Evolutionary conservation across 2,888 invertebrate species (phyloP), one percentile per base, ranked within the genome.

Genomic region (Oxyteleia sp.): DNA sequence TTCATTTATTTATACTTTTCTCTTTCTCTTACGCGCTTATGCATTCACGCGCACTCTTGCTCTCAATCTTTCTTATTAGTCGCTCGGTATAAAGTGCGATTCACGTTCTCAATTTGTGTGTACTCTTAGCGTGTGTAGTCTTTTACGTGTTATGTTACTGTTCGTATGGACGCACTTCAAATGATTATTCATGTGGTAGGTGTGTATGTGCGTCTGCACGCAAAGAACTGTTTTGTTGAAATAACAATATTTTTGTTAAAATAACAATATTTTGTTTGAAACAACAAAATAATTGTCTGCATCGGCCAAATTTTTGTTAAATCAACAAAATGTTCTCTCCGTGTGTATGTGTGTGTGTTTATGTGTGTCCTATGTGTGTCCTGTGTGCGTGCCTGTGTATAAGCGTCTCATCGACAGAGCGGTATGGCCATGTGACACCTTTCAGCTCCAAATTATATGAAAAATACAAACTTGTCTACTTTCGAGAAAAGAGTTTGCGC

Each of bases 61-160:
- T 76, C 69, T 85, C 79, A 76, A 85, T 87, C 87, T 85, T 83
- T 87, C 85, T 84, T 84, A 83, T 82, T 85, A 87, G 87, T 87
- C 89, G 89, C 88, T 89, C 87, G 88, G 88, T 88, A 89, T 87
- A 85, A 84, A 87, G 84, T 84, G 87, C 87, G 87, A 85, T 85
- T 84, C 85, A 71, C 78, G 61, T 85, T 83, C 80, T 82, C 72
- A 68, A 83, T 69, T 76, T 83, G 75, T 85, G 82, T 78, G 79
- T 72, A 79, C 79, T 79, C 74, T 79, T 74, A 74, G 79, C 83
- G 64, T 59, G 74, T 74, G 74, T 68, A 83, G 83, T 79, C 83
- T 83, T 83, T 83, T 82, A 71, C 74, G 61, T 78, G 78, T 74
- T 81, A 72, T 47, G 78, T 83, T 79, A 79, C 78, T 55, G 71